Evolutionary conservation across 1,140 invertebrate genomes (phyloP).

Genomic region (Tetramorium simillimum): DNA sequence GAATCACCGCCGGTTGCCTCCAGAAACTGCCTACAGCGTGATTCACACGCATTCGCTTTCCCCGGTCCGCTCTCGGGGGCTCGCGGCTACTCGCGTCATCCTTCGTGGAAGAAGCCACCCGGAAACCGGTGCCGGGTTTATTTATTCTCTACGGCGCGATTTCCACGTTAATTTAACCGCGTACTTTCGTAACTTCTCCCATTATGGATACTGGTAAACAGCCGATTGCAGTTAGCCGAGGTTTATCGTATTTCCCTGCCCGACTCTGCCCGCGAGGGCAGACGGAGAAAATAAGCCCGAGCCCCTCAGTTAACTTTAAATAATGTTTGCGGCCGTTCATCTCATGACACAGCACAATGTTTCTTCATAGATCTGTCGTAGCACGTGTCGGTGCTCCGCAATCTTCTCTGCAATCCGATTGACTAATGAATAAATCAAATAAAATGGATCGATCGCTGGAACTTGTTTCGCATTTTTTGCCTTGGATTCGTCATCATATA

Average conservation of each 20-base stretch:
- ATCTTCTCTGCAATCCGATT: not conserved
- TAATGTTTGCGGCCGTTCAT: conserved; percentile 2
- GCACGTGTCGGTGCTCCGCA: not conserved
- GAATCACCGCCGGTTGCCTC: conserved; percentile 34
- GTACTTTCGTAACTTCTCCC: conserved; percentile 38
- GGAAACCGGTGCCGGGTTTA: conserved; percentile 35
- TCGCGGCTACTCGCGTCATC: conserved; percentile 46
- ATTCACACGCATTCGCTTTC: conserved; percentile 51
- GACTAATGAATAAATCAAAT: not conserved
- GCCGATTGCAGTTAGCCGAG: not conserved
- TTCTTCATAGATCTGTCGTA: not conserved
- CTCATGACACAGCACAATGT: not conserved
- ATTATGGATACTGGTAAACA: conserved; percentile 27
- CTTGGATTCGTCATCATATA: not conserved
- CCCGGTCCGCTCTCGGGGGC: not conserved
- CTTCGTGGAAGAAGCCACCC: conserved; percentile 57
- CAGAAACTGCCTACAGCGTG: conserved; percentile 47
- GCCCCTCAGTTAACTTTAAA: not conserved
- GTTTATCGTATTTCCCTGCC: conserved; percentile 1
- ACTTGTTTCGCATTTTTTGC: not conserved
- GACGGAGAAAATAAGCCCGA: not conserved
- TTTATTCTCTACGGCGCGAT: conserved; percentile 41
- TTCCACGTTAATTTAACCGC: conserved; percentile 45
- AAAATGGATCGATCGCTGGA: not conserved
- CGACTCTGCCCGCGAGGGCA: not conserved